phyloP scores from a whole-genome alignment of 2,888 invertebrate species.

The Apodemia duryi region DNA sequence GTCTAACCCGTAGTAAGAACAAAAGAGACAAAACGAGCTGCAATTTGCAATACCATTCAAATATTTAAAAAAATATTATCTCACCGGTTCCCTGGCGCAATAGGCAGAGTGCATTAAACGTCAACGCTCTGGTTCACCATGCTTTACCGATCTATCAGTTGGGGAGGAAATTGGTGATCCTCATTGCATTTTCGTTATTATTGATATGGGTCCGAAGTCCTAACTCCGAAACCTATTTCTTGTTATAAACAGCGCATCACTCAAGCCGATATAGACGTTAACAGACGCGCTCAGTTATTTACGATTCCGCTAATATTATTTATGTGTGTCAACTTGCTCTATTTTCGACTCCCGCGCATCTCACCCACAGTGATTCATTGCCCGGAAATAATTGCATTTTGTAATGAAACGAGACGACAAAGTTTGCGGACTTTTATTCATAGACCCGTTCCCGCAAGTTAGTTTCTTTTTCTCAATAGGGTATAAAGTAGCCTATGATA shows the following conservation, averaged over 20 bases:
- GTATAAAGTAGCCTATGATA: no score
- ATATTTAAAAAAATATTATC: no score
- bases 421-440: constrained; percentile 17
- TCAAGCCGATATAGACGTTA: constrained; percentile 37
- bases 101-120: no score
- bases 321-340: constrained; percentile 72
- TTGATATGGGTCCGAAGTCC: not conserved
- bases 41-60: no score
- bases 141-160: not conserved
- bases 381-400: constrained; percentile 52
- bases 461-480: no score
- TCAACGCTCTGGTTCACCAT: not conserved
- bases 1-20: no score
- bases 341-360: constrained; percentile 58
- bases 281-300: constrained; percentile 47
- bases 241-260: constrained; percentile 29
- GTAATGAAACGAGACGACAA: constrained; percentile 19
- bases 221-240: constrained; percentile 17
- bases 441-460: not conserved
- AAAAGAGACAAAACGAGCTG: no score
- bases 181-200: not conserved
- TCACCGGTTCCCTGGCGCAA: no score
- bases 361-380: constrained; percentile 52
- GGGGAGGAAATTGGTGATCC: not conserved
- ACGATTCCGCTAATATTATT: constrained; percentile 65